Base-by-base conservation (phyloP, 2,888 invertebrate genomes). In the Brenthis daphne region DNA sequence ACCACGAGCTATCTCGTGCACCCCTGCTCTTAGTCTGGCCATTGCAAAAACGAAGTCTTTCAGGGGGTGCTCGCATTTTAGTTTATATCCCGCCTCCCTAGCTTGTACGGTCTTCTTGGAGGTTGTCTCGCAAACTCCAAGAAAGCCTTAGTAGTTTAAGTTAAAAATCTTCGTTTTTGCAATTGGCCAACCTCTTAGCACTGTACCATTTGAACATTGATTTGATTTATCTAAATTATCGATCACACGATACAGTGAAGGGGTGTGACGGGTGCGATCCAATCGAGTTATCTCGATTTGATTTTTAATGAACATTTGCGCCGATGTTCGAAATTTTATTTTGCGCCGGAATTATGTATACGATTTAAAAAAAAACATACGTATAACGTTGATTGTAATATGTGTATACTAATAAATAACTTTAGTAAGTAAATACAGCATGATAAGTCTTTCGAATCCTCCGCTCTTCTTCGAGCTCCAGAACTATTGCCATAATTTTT, bases 1-100 rank as follows among this genome's bases (percentile, higher is more conserved):
- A 95, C 95, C 95, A 95, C 95, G 94, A 95, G 95, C 94, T 95
- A 95, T 94, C 95, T 96, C 95, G 96, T 96, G 94, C 96, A 96
- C 95, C 96, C 96, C 95, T 95, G 96, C 94, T 95, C 95, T 95
- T 96, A 96, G 95, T 95, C 88, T 93, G 93, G 93, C 93, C 94
- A 95, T 94, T 95, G 95, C 95, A 95, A 95, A 95, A 95, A 95
- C 95, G 95, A 95, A 95, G 95, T 93, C 87, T 88, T 87, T 87
- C 90, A 90, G 93, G 94, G 94, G 94, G 94, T 95, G 94, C 95
- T 95, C 94, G 95, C 95, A 94, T 93, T 94, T 83, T 91, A 90
- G 88, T 89, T 89, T 83, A 82, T 84, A 86, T 90, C 87, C 89
- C 91, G 90, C 92, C 90, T 90, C 91, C 89, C 89, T 85, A 83